Evolutionary conservation across 2,113 vertebrate species (phyloP), one percentile per base, ranked within the genome.

Genomic region (Myodes glareolus): DNA sequence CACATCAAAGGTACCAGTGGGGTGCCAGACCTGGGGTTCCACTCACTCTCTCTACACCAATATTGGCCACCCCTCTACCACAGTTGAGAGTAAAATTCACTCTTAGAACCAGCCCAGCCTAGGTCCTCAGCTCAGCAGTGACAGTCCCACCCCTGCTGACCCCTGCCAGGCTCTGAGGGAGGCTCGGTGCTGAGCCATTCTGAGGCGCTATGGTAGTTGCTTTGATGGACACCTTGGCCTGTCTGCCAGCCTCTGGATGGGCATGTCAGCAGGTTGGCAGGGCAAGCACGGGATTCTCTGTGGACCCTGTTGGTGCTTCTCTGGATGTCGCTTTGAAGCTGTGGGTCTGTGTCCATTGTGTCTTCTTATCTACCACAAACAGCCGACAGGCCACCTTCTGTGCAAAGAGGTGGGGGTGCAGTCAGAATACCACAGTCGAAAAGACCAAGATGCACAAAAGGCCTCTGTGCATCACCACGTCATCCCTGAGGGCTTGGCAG

Each of bases 281-380:
- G 42, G 4, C 73, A 25, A 11, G 39, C 47, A 4, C 9, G 3
- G 6, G 8, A 3, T 21, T 80, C 81, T 58, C 13, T 0, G 0
- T 14, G 14, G 33, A 17, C 39, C 63, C 27, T 63, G 45, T 3
- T 12, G 72, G 29, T 17, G 3, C 2, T 73, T 72, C 7, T 61
- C 84, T 87, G 39, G 39, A 45, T 50, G 11, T 7, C 33, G 75
- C 50, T 72, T 19, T 55, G 7, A 52, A 45, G 50, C 25, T 5
- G 7, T 47, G 36, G 47, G 25, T 55, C 88, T 86, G 39, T 89
- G 82, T 52, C 8, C 68, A 21, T 78, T 5, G 6, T n/a, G 33
- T 29, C 76, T 58, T 55, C 94, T 75, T 16, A 50, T 68, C 55
- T 80, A 14, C 65, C 61, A 23, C n/a, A 63, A 70, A 75, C 91